Conservation (phyloP, 2,888 invertebrate species). For the Xanthostigma xanthostigma region DNA sequence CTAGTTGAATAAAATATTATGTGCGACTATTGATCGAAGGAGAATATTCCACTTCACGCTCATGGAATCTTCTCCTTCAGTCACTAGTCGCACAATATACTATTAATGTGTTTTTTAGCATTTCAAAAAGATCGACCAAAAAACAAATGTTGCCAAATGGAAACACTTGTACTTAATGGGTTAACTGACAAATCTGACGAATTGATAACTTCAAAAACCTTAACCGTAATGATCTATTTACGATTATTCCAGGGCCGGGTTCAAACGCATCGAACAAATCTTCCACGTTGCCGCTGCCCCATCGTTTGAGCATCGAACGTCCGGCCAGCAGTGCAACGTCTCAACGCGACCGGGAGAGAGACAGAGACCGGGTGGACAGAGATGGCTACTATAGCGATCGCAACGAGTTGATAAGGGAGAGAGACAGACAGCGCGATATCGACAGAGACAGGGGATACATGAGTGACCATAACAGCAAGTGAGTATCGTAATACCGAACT, state of each 20-base stretch:
- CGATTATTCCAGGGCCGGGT: slow-evolving; percentile 32
- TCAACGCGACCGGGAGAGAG: slow-evolving; percentile 20
- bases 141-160: too few relatives aligned
- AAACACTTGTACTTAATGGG: too few relatives aligned
- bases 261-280: slow-evolving; percentile 61
- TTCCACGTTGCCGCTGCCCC: slow-evolving; percentile 67
- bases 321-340: slow-evolving; percentile 37
- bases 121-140: too few relatives aligned
- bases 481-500: not conserved
- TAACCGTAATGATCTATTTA: too few relatives aligned
- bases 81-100: too few relatives aligned
- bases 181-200: too few relatives aligned
- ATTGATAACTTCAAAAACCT: too few relatives aligned
- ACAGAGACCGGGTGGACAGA: slow-evolving; percentile 46
- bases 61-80: too few relatives aligned
- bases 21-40: too few relatives aligned
- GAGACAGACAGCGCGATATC: slow-evolving; percentile 32
- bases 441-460: slow-evolving; percentile 57
- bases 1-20: too few relatives aligned
- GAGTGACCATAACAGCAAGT: slow-evolving; percentile 57
- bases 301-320: slow-evolving; percentile 46
- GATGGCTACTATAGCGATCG: slow-evolving; percentile 85
- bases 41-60: too few relatives aligned
- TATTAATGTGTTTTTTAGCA: too few relatives aligned
- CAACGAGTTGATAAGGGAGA: slow-evolving; percentile 63